Percentiles rank a stretch among this genome's conserved stretches.
Conservation (phyloP, 2,888 invertebrate genomes). For the Cephus nigrinus region DNA sequence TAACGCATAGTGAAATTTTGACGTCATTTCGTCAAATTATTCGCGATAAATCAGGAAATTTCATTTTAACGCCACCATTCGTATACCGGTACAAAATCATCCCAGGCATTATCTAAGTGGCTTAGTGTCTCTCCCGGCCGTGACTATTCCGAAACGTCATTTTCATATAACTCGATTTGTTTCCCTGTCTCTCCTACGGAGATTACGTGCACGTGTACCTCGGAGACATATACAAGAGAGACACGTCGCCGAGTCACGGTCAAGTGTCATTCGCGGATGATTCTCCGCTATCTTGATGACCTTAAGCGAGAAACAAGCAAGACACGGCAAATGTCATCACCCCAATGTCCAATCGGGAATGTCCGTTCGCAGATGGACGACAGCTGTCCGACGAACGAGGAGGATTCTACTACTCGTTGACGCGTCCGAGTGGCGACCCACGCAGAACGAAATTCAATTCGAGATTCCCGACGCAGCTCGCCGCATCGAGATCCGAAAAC, state of each 20-base stretch:
- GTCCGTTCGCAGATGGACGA: slow-evolving; percentile 18
- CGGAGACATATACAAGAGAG: background rate
- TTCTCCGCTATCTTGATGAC: slow-evolving; percentile 52
- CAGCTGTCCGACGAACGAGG: slow-evolving; percentile 37
- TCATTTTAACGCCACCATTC: background rate
- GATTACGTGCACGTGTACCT: background rate
- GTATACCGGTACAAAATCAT: background rate
- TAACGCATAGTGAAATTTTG: background rate
- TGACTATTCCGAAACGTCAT: background rate
- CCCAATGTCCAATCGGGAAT: slow-evolving; percentile 43
- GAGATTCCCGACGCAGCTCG: background rate
- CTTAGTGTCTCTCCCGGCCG: background rate
- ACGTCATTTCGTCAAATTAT: background rate
- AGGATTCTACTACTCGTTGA: background rate
- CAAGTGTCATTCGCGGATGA: slow-evolving; percentile 39
- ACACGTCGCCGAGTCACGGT: slow-evolving; percentile 33
- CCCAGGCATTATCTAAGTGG: background rate
- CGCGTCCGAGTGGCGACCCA: background rate
- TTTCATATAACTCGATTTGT: background rate
- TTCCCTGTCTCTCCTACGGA: background rate
- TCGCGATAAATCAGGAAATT: background rate
- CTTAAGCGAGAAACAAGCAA: slow-evolving; percentile 45
- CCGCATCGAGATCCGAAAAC: background rate
- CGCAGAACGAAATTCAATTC: background rate
- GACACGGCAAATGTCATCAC: slow-evolving; percentile 29